Base-by-base conservation (phyloP, 2,888 invertebrate species). In the Muscina levida region DNA sequence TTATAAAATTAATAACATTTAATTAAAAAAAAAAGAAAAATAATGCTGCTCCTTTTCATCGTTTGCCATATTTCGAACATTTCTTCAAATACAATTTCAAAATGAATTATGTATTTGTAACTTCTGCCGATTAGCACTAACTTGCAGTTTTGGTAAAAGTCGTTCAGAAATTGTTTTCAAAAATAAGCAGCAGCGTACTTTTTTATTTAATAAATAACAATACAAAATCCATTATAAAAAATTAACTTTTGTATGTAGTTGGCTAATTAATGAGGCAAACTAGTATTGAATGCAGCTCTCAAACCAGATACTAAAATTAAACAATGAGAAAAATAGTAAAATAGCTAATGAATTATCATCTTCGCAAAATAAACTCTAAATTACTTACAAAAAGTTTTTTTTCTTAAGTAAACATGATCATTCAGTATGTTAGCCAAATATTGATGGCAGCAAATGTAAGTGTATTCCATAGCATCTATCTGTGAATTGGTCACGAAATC, bases 371-470 rank as follows among this genome's bases (percentile, higher is more conserved):
- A n/a, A n/a, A n/a, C n/a, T n/a, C n/a, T n/a, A n/a, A n/a, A n/a
- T n/a, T 22, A 86, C 87, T 85, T 85, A 88, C 88, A 82, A 74
- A 86, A 86, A 37, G 83, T 81, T 70, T 84, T 87, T 26, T 87
- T 85, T 26, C 87, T 86, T 2, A 86, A 79, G 67, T 87, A 87
- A 39, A 90, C 89, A 48, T 88, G 87, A 37, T 84, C 84, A 15
- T 88, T 88, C 6, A 90, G 84, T 19, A 84, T 85, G 26, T 86
- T 84, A 5, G 87, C 89, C 76, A 91, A 83, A 82, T 87, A 87
- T 51, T 87, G 88, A 82, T 91, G 90, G 59, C 89, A 89, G 15
- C 87, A 87, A 57, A 90, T 88, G 71, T 91, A 91, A 1, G 90
- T 89, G 11, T 81, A 17, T 79, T 90, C 90, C 53, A 90, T 88